Evolutionary conservation across 1,140 invertebrate genomes (phyloP).

Genomic region (Ooceraea biroi): DNA sequence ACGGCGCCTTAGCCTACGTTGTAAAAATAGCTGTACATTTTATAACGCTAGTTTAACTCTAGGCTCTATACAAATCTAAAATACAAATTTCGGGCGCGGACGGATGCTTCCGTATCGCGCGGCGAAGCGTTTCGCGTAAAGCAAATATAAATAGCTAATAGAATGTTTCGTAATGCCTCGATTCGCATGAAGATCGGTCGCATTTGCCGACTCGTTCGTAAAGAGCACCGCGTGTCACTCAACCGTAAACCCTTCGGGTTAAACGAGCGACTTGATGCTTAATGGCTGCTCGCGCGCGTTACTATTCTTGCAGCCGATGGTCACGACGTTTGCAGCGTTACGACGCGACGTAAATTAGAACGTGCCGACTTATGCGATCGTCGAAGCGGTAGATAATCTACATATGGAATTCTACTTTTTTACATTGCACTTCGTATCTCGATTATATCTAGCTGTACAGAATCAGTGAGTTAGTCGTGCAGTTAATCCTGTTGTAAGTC

Average conservation of each 20-base stretch:
- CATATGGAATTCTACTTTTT: constrained; percentile 43
- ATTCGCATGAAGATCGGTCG: constrained; percentile 13
- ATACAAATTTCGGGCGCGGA: constrained; percentile 10
- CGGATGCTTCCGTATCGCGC: background rate
- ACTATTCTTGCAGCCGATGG: background rate
- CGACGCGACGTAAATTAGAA: background rate
- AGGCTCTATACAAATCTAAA: constrained; percentile 39
- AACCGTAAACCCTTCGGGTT: background rate
- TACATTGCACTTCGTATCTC: constrained; percentile 44
- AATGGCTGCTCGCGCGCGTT: background rate
- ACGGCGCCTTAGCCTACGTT: background rate
- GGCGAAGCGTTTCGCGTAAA: background rate
- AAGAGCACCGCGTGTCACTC: background rate
- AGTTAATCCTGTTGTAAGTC: constrained; percentile 73
- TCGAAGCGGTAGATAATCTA: constrained; percentile 15
- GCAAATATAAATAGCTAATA: constrained; percentile 54
- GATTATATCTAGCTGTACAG: constrained; percentile 50
- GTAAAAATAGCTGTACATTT: constrained; percentile 65
- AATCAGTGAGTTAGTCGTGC: constrained; percentile 72
- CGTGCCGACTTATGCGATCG: constrained; percentile 26
- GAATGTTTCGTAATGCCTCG: constrained; percentile 45
- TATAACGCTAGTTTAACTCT: constrained; percentile 33
- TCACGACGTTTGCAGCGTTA: background rate
- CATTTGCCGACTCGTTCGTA: background rate
- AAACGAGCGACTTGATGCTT: background rate